Evolutionary conservation across 37 sponge, comb jelly and placozoan species (phyloP).

Genomic region (Tethya wilhelma): DNA sequence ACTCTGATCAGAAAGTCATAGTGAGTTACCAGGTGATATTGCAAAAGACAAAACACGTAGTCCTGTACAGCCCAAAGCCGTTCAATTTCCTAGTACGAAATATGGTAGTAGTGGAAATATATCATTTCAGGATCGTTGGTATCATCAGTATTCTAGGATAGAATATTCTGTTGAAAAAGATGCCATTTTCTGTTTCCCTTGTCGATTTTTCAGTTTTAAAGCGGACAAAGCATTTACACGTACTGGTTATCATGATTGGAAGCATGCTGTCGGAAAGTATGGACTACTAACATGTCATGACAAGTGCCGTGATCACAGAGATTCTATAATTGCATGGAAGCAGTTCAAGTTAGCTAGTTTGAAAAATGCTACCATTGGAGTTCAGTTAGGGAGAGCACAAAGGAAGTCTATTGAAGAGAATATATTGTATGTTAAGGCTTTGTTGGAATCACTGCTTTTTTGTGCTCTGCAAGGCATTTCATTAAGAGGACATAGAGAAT

Average conservation of each 20-base stretch:
- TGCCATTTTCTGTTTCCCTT: slow-evolving; percentile 17
- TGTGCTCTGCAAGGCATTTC: slow-evolving; percentile 8
- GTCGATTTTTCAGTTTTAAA: slow-evolving; percentile 2
- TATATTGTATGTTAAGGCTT: neutral
- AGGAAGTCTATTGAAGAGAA: slow-evolving; percentile 10
- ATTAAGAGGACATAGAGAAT: slow-evolving; percentile 18
- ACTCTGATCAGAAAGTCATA: no score
- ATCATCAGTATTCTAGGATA: slow-evolving; percentile 1
- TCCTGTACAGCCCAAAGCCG: neutral
- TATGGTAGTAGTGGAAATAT: neutral
- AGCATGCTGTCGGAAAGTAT: slow-evolving; percentile 12
- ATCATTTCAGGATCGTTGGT: slow-evolving; percentile 9
- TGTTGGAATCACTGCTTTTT: slow-evolving; percentile 8
- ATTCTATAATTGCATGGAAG: slow-evolving; percentile 4
- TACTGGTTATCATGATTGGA: slow-evolving; percentile 10
- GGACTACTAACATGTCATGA: slow-evolving; percentile 15
- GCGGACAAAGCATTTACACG: slow-evolving; percentile 5
- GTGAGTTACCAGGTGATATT: no score
- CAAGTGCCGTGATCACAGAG: neutral
- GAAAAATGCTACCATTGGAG: neutral
- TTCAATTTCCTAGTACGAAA: neutral
- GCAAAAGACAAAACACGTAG: neutral
- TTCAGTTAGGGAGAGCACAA: slow-evolving; percentile 1
- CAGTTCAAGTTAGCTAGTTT: neutral
- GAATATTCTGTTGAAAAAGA: slow-evolving; percentile 12